A percentile compares a stretch with the other conserved stretches of the same genome.
Conservation (phyloP, 2,113 vertebrate genomes). For the Camelus bactrianus region DNA sequence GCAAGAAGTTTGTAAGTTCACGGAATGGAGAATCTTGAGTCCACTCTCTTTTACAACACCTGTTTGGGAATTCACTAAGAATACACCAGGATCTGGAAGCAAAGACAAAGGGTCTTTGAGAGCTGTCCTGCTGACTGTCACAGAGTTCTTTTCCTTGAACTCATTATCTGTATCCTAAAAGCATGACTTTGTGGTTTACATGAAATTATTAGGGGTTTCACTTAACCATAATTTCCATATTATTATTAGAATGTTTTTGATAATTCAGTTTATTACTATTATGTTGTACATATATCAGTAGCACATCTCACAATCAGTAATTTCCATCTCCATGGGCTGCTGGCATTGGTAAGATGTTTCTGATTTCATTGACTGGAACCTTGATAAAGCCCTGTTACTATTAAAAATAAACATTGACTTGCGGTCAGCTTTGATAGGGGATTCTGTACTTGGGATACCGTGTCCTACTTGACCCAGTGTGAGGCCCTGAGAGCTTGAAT, state of each 20-base stretch:
- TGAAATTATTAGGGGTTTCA: not conserved
- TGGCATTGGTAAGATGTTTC: not conserved
- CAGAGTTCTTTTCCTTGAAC: not conserved
- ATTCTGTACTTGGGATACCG: not conserved
- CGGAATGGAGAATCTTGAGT: not conserved
- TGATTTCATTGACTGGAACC: not conserved
- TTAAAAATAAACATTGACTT: not conserved
- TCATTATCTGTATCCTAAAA: not conserved
- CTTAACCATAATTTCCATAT: not conserved
- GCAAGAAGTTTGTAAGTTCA: not conserved
- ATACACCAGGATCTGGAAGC: not conserved
- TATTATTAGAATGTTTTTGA: not conserved
- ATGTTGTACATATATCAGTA: not conserved
- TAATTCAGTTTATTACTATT: not conserved
- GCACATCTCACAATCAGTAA: not conserved
- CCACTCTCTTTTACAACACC: not conserved
- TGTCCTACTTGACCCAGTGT: not conserved
- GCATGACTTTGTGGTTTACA: not conserved
- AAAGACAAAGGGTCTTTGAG: not conserved
- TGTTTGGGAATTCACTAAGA: not conserved
- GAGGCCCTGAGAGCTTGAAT: not conserved
- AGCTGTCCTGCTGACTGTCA: not conserved
- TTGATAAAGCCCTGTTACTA: not conserved
- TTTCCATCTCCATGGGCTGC: not conserved
- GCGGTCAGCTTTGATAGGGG: not conserved